Conservation (phyloP, 35 echinoderm and acorn worm species). For the Apostichopus parvimensis region DNA sequence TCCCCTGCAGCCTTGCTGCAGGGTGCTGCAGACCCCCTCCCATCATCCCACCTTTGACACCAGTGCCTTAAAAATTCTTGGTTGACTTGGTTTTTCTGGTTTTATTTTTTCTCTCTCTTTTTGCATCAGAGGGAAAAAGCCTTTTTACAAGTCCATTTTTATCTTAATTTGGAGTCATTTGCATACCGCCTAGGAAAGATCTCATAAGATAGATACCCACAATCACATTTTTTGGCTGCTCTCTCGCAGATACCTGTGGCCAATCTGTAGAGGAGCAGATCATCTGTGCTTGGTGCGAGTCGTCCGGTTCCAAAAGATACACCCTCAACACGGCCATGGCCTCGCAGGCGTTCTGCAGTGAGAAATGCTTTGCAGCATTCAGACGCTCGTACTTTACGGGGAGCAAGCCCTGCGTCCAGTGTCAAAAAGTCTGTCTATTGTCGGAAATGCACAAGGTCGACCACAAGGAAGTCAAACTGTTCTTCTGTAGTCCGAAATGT, state of each 20-base stretch:
- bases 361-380: slow-evolving; percentile 87
- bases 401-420: slow-evolving; percentile 82
- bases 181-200: slow-evolving; percentile 46
- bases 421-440: slow-evolving; percentile 73
- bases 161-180: slow-evolving; percentile 34
- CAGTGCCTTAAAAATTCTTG: neutral
- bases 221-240: slow-evolving; percentile 54
- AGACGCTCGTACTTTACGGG: slow-evolving; percentile 80
- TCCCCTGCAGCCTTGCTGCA: no score
- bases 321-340: slow-evolving; percentile 90
- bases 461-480: slow-evolving; percentile 58
- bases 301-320: slow-evolving; percentile 82
- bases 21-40: no score
- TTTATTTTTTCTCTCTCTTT: no score
- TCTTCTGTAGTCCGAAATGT: slow-evolving; percentile 88
- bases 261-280: slow-evolving; percentile 62
- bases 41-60: no score
- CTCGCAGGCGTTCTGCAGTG: slow-evolving; percentile 95
- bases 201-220: slow-evolving; percentile 14
- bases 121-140: no score
- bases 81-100: no score
- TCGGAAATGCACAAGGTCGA: slow-evolving; percentile 68
- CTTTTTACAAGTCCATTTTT: no score
- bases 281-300: slow-evolving; percentile 92
- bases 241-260: slow-evolving; percentile 38